phyloP scores from a whole-genome alignment of 2,797 vertebrate genomes.

The Sebastes cheni region DNA sequence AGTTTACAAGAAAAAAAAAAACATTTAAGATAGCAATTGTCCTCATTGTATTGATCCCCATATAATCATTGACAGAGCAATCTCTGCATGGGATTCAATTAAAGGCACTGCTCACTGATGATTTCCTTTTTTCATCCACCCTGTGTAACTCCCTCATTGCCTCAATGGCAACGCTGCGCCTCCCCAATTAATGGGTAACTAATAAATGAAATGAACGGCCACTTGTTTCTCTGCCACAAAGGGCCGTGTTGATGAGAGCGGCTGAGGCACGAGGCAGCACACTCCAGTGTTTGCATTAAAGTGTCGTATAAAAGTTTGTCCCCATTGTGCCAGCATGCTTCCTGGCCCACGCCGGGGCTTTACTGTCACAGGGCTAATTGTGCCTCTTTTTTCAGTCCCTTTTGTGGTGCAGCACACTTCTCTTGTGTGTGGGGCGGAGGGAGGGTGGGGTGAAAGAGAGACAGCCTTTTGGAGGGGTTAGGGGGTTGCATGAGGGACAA shows the following conservation, averaged over 20 bases:
- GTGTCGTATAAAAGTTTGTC: slow-evolving; percentile 72
- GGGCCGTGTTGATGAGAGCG: slow-evolving; percentile 29
- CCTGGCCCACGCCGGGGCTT: slow-evolving; percentile 54
- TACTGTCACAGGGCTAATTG: slow-evolving; percentile 77
- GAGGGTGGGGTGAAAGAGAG: slow-evolving; percentile 35
- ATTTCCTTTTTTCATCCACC: slow-evolving; percentile 45
- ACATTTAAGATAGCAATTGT: slow-evolving; percentile 40
- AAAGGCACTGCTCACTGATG: slow-evolving; percentile 70
- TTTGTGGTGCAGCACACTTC: slow-evolving; percentile 82
- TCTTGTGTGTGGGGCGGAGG: slow-evolving; percentile 9
- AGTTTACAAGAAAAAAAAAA: slow-evolving; percentile 11
- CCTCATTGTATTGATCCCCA: slow-evolving; percentile 67
- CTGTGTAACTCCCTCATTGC: slow-evolving; percentile 21
- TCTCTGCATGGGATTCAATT: slow-evolving; percentile 64
- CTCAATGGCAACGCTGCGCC: slow-evolving; percentile 24
- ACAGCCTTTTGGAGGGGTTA: slow-evolving; percentile 41
- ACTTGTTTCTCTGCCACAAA: slow-evolving; percentile 60
- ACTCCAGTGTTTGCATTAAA: slow-evolving; percentile 76
- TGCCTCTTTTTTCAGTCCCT: slow-evolving; percentile 44
- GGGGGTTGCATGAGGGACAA: slow-evolving; percentile 24
- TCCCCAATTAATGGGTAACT: slow-evolving; percentile 70
- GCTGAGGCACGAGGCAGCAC: slow-evolving; percentile 51
- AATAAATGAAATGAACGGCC: slow-evolving; percentile 66
- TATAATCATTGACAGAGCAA: slow-evolving; percentile 79
- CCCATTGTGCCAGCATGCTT: slow-evolving; percentile 72